These are phyloP conservation scores for Eurois occulta DNA, from an alignment of 2,888 invertebrate genomes.

Conservation along the genomic window DNA sequence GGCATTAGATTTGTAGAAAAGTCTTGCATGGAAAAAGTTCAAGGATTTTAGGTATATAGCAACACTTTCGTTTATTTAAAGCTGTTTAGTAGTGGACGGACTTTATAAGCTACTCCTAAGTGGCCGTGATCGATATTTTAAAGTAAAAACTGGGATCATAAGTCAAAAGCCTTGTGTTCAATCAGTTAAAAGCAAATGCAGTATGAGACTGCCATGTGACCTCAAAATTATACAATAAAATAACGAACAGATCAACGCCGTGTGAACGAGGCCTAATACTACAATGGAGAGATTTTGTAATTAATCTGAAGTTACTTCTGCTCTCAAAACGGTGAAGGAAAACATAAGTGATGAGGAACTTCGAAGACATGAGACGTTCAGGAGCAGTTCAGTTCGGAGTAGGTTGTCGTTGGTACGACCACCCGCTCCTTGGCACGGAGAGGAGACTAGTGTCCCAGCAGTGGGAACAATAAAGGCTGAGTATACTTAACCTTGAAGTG, in stretches of 20 bases:
- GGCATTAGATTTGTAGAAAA: slow-evolving; percentile 43
- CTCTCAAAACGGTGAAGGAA: neutral
- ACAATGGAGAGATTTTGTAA: too few species aligned
- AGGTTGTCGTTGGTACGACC: too few species aligned
- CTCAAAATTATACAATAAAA: neutral
- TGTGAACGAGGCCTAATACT: too few species aligned
- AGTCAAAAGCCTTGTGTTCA: neutral
- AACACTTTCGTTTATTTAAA: neutral
- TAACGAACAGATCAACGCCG: too few species aligned
- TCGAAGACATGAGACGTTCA: neutral
- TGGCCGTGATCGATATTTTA: neutral
- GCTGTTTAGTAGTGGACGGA: neutral
- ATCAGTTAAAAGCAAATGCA: neutral
- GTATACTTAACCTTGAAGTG: neutral
- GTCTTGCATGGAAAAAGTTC: slow-evolving; percentile 14
- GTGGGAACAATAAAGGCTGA: neutral
- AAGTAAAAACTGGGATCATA: neutral
- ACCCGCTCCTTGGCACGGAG: neutral
- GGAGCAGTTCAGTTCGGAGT: too few species aligned
- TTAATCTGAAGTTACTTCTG: neutral
- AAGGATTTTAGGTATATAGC: neutral
- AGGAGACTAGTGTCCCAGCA: neutral
- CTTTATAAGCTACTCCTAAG: neutral
- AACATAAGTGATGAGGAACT: neutral
- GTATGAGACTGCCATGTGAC: neutral